Conservation (phyloP, 2,113 vertebrate species). For the Serilophus lunatus region DNA sequence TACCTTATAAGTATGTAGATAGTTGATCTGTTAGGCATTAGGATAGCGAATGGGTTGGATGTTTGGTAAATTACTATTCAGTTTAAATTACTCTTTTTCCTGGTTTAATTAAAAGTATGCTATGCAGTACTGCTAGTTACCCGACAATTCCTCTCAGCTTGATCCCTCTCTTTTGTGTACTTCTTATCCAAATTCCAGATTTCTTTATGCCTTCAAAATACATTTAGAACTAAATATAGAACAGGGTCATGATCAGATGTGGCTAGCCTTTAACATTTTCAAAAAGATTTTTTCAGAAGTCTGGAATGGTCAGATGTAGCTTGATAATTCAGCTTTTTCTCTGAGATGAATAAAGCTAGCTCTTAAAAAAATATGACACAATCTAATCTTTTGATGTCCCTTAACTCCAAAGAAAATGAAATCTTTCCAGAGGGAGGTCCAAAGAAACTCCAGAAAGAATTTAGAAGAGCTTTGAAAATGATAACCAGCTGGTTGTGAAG, state of each 20-base stretch:
- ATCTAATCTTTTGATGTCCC: conserved; percentile 60
- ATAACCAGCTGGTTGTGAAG: conserved; percentile 48
- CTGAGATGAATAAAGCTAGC: conserved; percentile 32
- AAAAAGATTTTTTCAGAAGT: conserved; percentile 3
- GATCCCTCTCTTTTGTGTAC: neutral
- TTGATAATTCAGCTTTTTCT: conserved; percentile 64
- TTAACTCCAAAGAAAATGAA: conserved; percentile 67
- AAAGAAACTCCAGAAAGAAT: conserved; percentile 68
- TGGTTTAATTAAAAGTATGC: neutral
- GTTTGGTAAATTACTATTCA: neutral
- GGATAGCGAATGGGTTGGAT: neutral
- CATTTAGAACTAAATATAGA: conserved; percentile 10
- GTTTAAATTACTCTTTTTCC: neutral
- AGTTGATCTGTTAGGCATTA: neutral
- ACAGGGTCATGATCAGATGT: neutral
- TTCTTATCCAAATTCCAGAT: neutral
- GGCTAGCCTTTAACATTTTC: neutral
- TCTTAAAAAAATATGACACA: conserved; percentile 44
- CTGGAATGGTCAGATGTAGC: conserved; percentile 24
- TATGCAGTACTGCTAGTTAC: neutral
- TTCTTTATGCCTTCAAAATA: neutral
- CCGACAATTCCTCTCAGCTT: neutral
- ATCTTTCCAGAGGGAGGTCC: conserved; percentile 60
- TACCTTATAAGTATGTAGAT: neutral
- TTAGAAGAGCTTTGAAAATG: conserved; percentile 63